Evolutionary conservation across 2,888 invertebrate genomes (phyloP), one percentile per base, ranked within the genome.

Genomic region (Isoperla grammatica): DNA sequence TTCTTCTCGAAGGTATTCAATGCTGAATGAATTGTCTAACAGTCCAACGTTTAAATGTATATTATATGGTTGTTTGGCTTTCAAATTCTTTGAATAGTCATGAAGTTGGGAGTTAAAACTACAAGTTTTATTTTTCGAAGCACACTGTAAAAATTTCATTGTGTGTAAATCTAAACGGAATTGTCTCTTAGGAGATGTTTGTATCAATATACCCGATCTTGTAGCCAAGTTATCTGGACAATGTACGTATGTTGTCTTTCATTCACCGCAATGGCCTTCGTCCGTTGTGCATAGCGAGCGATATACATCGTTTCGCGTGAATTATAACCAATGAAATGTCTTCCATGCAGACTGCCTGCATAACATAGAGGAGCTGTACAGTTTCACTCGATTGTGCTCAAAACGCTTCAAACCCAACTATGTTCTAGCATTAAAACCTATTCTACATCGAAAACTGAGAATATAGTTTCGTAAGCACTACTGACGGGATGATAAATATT

Each of bases 121-220:
- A 45, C 49, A 29, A 13, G 57, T 45, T 57, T 57, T 57, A 50
- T 46, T 56, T 29, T 29, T 29, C 29, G 29, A 29, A 29, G 43
- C n/a, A 13, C 42, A 43, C 42, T 56, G 15, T 56, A 23, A 42
- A 59, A 20, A 35, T 22, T 19, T 53, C 45, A 60, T 60, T 60
- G 60, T 60, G 46, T 60, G 60, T 60, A 60, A 59, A 60, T 60
- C 17, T 46, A 42, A 19, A 11, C 29, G 43, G 35, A 42, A 50
- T 55, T 45, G 37, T 20, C 37, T 55, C 43, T 54, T 43, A 22
- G 15, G 40, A 45, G 43, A 59, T 17, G 15, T 42, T 15, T 9
- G 22, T 58, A 59, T 59, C 59, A 43, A 42, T 15, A 39, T 19
- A 29, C 8, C 23, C 35, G 54, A 59, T 59, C 59, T 59, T 59